A percentile compares a stretch with the other conserved stretches of the same genome.
These are phyloP conservation scores for Rhipidura dahli DNA, from an alignment of 2,113 vertebrate genomes.

Conservation along the genomic window DNA sequence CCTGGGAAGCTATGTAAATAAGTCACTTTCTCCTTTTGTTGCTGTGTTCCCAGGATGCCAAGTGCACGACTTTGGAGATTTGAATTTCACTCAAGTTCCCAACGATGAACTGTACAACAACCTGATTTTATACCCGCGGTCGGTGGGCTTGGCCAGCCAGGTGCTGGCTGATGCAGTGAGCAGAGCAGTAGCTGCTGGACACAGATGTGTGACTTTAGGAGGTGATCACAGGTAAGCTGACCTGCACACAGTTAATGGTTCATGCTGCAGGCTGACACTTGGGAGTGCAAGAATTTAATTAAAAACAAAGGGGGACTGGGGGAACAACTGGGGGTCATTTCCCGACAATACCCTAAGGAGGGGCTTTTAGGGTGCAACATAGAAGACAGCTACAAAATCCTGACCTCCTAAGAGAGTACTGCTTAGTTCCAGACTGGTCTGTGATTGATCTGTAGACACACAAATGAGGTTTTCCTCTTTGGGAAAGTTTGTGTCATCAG, in stretches of 20 bases:
- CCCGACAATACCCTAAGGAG: not conserved
- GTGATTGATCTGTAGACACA: not conserved
- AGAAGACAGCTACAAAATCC: not conserved
- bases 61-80: slow-evolving; percentile 90
- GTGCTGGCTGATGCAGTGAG: slow-evolving; percentile 84
- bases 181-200: slow-evolving; percentile 82
- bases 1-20: not conserved
- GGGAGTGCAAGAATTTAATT: not conserved
- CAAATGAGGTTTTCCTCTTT: not conserved
- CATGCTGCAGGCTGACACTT: not conserved
- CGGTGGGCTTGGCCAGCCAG: slow-evolving; percentile 86
- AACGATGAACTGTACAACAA: slow-evolving; percentile 91
- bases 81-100: slow-evolving; percentile 85
- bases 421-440: not conserved
- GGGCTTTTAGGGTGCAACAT: not conserved
- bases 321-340: rapidly evolving
- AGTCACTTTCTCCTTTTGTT: not conserved
- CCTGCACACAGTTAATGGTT: not conserved
- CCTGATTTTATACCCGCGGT: slow-evolving; percentile 85
- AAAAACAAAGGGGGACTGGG: not conserved
- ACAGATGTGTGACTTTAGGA: slow-evolving; percentile 89
- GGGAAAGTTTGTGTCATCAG: not conserved
- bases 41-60: slow-evolving; percentile 79
- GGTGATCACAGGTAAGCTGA: slow-evolving; percentile 92
- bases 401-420: not conserved